These are phyloP conservation scores for Periphyllus acericola DNA, from an alignment of 2,888 invertebrate species.

Conservation along the genomic window DNA sequence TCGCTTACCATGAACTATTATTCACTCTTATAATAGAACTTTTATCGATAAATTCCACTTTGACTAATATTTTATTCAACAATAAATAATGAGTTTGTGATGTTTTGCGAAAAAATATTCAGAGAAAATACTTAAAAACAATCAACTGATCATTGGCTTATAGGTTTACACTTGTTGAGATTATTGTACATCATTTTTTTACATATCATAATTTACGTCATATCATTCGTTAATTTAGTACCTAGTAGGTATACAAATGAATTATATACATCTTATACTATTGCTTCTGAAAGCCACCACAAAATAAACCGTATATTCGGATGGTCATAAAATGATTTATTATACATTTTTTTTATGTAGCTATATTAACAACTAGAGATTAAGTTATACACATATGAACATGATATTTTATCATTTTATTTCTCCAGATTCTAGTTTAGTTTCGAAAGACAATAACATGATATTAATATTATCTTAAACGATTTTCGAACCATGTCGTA, in stretches of 20 bases:
- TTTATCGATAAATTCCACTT: background rate
- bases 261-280: too few relatives aligned
- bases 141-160: background rate
- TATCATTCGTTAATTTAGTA: background rate
- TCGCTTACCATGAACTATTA: background rate
- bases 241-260: too few relatives aligned
- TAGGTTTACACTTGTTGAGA: background rate
- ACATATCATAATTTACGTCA: background rate
- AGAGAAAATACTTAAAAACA: conserved; percentile 8
- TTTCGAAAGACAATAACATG: background rate
- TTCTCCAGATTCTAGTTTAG: background rate
- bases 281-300: background rate
- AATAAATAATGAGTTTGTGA: conserved; percentile 1
- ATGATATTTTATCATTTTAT: background rate
- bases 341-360: background rate
- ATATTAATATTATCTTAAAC: background rate
- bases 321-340: background rate
- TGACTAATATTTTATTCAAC: background rate
- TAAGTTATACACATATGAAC: background rate
- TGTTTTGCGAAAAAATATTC: background rate
- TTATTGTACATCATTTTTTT: background rate
- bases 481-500: background rate
- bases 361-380: background rate
- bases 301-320: background rate
- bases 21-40: background rate